Evolutionary conservation across 2,888 invertebrate species (phyloP).

Genomic region (Axea sp.): DNA sequence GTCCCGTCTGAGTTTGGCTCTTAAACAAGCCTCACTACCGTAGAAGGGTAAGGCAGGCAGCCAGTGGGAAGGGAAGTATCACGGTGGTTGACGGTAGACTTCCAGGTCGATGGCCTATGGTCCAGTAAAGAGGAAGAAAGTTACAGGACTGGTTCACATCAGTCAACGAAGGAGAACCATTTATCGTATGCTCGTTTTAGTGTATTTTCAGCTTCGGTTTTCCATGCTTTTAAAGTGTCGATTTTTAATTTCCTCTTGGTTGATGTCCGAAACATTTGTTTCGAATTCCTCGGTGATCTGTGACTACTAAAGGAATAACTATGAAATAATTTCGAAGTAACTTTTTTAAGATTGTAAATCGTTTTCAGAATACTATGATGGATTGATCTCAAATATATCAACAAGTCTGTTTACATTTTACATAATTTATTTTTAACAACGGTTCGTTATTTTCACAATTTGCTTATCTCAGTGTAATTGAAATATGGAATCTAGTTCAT

Average conservation of each 20-base stretch:
- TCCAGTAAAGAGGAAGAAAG: conserved; percentile 35
- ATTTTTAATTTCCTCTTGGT: neutral
- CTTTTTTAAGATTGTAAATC: too few species aligned
- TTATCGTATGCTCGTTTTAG: conserved; percentile 16
- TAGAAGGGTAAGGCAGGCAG: conserved; percentile 56
- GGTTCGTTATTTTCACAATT: too few species aligned
- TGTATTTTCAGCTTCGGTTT: conserved; percentile 14
- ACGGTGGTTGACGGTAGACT: conserved; percentile 37
- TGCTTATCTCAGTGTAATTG: too few species aligned
- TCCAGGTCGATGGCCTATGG: conserved; percentile 52
- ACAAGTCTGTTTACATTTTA: too few species aligned
- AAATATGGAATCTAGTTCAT: too few species aligned
- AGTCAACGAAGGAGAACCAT: conserved; percentile 17
- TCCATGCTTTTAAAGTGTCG: neutral
- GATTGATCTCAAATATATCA: too few species aligned
- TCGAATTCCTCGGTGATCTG: too few species aligned
- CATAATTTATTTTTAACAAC: too few species aligned
- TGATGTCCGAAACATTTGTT: conserved; percentile 4
- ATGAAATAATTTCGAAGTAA: too few species aligned
- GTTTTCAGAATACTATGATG: too few species aligned
- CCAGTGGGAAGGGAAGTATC: conserved; percentile 64
- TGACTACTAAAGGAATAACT: too few species aligned
- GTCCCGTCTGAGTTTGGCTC: conserved; percentile 74
- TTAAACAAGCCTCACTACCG: conserved; percentile 72
- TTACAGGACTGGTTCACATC: conserved; percentile 22